Base-by-base conservation (phyloP, 2,797 vertebrate genomes). In the Geotrypetes seraphini region DNA sequence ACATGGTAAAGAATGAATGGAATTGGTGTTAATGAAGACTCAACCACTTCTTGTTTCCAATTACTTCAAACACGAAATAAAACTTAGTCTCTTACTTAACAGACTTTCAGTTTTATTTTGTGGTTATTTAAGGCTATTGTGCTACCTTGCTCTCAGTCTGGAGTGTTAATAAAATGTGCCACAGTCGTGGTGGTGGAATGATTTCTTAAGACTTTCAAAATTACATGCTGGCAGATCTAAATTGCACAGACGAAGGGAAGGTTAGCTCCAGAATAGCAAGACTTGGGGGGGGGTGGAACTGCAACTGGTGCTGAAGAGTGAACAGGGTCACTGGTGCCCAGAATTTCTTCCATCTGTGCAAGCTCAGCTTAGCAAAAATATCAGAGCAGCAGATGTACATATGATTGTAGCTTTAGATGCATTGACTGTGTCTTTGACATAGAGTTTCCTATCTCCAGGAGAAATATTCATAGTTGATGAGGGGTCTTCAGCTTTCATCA, bases 401-500 rank as follows among this genome's bases (percentile, higher is more conserved):
- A n/a, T n/a, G n/a, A n/a, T n/a, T n/a, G n/a, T n/a, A n/a, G n/a
- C n/a, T n/a, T n/a, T n/a, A n/a, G n/a, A n/a, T n/a, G n/a, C n/a
- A n/a, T n/a, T n/a, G n/a, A n/a, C n/a, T n/a, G n/a, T n/a, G n/a
- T n/a, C n/a, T n/a, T 32, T 23, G 39, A n/a, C n/a, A n/a, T n/a
- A n/a, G n/a, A n/a, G n/a, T n/a, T n/a, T n/a, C n/a, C n/a, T n/a
- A n/a, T n/a, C n/a, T n/a, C n/a, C 28, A 39, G 32, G 11, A 16
- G 19, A 17, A n/a, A 22, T 12, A 51, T 52, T 85, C 46, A 44
- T 57, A 39, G 71, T 84, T 48, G 69, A 80, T 8, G 78, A 83
- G 25, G 68, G 52, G 12, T 66, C 75, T 16, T 61, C 53, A 2
- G 49, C 47, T 12, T 48, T 43, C 36, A 43, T 82, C 8, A 33